These are phyloP conservation scores for Phrynocephalus guinanensis DNA, from an alignment of 2,797 vertebrate species.

Conservation along the genomic window DNA sequence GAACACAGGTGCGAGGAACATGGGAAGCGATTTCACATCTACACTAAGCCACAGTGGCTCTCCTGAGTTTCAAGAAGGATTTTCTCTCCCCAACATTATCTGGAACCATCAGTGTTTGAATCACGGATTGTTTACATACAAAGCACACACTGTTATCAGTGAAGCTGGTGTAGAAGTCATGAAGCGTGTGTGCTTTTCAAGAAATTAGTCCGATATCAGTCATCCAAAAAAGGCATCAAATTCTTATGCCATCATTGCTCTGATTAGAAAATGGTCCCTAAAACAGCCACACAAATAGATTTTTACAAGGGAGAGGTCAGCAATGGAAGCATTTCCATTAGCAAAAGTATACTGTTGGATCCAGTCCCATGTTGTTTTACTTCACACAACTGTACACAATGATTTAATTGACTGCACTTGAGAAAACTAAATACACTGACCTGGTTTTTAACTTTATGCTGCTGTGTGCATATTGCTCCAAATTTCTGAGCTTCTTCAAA, in stretches of 20 bases:
- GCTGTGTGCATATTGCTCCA: constrained; percentile 71
- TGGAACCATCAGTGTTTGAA: neutral
- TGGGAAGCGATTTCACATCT: neutral
- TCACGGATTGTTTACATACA: neutral
- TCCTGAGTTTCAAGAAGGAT: neutral
- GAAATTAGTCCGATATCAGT: neutral
- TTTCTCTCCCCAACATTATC: neutral
- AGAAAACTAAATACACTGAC: constrained; percentile 53
- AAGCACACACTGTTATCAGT: neutral
- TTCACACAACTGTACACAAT: neutral
- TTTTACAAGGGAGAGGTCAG: neutral
- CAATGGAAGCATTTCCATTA: neutral
- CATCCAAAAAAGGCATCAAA: neutral
- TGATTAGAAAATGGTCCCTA: neutral
- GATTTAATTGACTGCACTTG: neutral
- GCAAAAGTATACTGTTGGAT: neutral
- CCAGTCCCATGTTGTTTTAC: neutral
- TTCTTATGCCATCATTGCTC: neutral
- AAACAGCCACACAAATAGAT: neutral
- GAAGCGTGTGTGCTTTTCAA: neutral
- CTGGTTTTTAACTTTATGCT: constrained; percentile 73
- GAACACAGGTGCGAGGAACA: neutral
- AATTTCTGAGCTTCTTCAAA: constrained; percentile 81
- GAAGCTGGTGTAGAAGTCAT: neutral
- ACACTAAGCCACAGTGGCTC: neutral